These are phyloP conservation scores for Chelonus formosanus DNA, from an alignment of 2,888 invertebrate genomes.

Conservation along the genomic window DNA sequence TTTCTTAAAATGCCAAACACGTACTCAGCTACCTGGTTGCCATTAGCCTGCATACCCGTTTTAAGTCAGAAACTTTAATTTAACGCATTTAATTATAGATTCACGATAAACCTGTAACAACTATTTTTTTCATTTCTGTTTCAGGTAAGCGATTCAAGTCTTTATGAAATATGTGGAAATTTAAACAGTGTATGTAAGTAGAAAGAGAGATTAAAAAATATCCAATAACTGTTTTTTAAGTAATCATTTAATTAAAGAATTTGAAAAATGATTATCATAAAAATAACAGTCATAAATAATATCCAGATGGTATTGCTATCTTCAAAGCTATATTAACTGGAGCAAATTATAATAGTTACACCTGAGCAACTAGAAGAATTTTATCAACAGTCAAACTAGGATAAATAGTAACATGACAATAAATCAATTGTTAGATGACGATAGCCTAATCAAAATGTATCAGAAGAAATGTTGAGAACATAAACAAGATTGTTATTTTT, in stretches of 20 bases:
- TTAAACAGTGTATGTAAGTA: neutral
- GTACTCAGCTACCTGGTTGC: slow-evolving; percentile 24
- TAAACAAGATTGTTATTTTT: neutral
- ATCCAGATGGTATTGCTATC: no score
- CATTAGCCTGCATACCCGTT: slow-evolving; percentile 22
- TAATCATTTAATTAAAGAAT: no score
- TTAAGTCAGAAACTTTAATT: slow-evolving; percentile 23
- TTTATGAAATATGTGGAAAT: neutral
- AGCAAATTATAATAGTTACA: no score
- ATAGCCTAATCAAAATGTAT: no score
- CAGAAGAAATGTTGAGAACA: no score
- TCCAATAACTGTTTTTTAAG: neutral
- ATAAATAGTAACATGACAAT: no score
- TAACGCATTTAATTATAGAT: slow-evolving; percentile 28
- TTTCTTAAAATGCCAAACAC: slow-evolving; percentile 27
- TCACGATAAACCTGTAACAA: slow-evolving; percentile 24
- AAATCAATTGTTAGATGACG: no score
- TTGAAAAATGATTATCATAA: no score
- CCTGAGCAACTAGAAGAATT: no score
- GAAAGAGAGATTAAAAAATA: slow-evolving; percentile 10
- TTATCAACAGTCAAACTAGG: no score
- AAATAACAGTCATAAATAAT: no score
- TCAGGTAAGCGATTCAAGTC: slow-evolving; percentile 21
- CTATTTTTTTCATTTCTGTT: slow-evolving; percentile 25
- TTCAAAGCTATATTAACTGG: no score